Evolutionary conservation across 2,797 vertebrate species (phyloP), one percentile per base, ranked within the genome.

Genomic region (Chloroceryle amazona): DNA sequence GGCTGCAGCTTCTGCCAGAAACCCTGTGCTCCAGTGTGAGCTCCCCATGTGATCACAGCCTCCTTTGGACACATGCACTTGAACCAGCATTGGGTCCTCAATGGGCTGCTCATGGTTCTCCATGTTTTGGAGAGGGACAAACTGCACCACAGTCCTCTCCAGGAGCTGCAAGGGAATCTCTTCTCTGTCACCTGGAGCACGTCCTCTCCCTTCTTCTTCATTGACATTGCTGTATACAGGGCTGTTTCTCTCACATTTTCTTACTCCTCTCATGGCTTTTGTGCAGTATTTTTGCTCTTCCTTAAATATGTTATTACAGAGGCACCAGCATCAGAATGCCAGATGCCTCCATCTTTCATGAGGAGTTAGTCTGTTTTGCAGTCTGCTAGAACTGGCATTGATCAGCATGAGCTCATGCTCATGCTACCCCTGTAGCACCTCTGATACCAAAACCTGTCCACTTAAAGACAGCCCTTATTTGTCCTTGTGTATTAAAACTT

Each of bases 251-350:
- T 57, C 39, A 66, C 28, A 41, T 81, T 28, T 79, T 89, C 21
- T 54, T 5, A 29, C 9, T 80, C 11, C 1, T 61, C 5, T 54
- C 35, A 41, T 0, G 0, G 16, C 4, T 31, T 22, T 8, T 61
- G 9, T 49, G 9, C 11, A 62, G 14, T 54, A 55, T 68, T 51
- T 37, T 52, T 31, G 26, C 28, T 10, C 14, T 47, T 65, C 72
- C 44, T 35, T 82, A 52, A n/a, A 39, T 11, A 9, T 17, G 2
- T 26, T 65, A 8, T 37, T 37, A 18, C 25, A 37, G 51, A 86
- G 17, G 5, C 28, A 66, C 1, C 4, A 47, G 2, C 13, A 41
- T 8, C 22, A 61, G 22, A 7, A 3, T 20, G 10, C 4, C 6
- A n/a, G 11, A 25, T n/a, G 5, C 28, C 3, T 5, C 62, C 25